Conservation (phyloP, 1,140 invertebrate genomes). For the Oscheius sp. region DNA sequence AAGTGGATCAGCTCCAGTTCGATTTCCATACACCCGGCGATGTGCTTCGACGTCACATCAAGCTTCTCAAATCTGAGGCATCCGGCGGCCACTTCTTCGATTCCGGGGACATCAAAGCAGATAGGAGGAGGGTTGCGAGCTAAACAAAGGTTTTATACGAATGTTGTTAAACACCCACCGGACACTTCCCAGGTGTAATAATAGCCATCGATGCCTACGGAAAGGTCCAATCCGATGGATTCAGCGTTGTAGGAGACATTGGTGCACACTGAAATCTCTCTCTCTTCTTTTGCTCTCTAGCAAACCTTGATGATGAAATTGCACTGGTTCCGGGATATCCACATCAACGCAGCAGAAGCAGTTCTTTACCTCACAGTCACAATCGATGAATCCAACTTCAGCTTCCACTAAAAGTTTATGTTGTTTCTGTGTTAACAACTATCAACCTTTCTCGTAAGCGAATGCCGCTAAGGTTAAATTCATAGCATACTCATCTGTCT, state of each 20-base stretch:
- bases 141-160: no score
- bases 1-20: constrained; percentile 26
- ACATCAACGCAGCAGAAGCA: not conserved
- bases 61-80: constrained; percentile 25
- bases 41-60: constrained; percentile 8
- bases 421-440: no score
- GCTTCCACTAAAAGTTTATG: no score
- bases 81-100: constrained; percentile 12
- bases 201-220: constrained; percentile 21
- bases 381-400: no score
- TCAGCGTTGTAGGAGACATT: constrained; percentile 26
- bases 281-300: no score
- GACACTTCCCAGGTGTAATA: constrained; percentile 23
- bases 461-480: no score
- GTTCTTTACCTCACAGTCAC: not conserved
- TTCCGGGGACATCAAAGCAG: constrained; percentile 16
- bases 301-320: not conserved
- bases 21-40: constrained; percentile 27
- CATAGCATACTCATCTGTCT: no score
- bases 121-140: constrained; percentile 29
- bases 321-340: not conserved
- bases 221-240: constrained; percentile 25
- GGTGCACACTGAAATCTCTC: constrained; percentile 14
- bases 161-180: no score
- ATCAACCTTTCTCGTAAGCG: no score